Evolutionary conservation across 2,797 vertebrate species (phyloP).

Genomic region (Lateolabrax maculatus): DNA sequence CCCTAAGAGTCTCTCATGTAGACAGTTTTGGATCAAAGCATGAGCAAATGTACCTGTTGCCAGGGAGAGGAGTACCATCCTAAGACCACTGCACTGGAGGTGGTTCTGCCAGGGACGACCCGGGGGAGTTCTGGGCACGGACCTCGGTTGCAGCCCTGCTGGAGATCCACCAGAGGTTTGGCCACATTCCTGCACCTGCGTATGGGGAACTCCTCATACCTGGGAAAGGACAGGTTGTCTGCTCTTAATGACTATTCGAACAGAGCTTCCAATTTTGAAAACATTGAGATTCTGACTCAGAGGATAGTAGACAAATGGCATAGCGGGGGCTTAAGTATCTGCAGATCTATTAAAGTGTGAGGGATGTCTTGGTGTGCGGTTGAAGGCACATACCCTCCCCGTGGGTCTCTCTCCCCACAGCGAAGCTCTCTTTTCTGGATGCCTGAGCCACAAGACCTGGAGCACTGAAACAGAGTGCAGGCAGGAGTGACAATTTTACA

Average conservation of each 20-base stretch:
- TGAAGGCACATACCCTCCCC: conserved; percentile 82
- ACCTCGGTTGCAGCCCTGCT: conserved; percentile 89
- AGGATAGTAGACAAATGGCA: conserved; percentile 17
- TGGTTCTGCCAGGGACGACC: conserved; percentile 61
- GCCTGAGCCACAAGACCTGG: conserved; percentile 90
- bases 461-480: conserved; percentile 85
- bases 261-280: conserved; percentile 29
- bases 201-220: conserved; percentile 88
- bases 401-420: conserved; percentile 90
- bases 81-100: conserved; percentile 70
- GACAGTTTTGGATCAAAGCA: conserved; percentile 19
- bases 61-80: conserved; percentile 96
- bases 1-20: conserved; percentile 10
- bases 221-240: conserved; percentile 37
- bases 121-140: conserved; percentile 80
- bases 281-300: conserved; percentile 25
- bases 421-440: conserved; percentile 89
- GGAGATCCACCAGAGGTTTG: conserved; percentile 87
- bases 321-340: conserved; percentile 34
- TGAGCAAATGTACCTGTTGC: conserved; percentile 89
- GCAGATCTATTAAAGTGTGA: conserved; percentile 30
- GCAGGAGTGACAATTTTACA: conserved; percentile 40
- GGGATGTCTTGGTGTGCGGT: conserved; percentile 24
- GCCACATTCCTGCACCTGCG: conserved; percentile 92
- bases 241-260: conserved; percentile 17